phyloP scores from a whole-genome alignment of 2,888 invertebrate species.

The Cheilosia variabilis region DNA sequence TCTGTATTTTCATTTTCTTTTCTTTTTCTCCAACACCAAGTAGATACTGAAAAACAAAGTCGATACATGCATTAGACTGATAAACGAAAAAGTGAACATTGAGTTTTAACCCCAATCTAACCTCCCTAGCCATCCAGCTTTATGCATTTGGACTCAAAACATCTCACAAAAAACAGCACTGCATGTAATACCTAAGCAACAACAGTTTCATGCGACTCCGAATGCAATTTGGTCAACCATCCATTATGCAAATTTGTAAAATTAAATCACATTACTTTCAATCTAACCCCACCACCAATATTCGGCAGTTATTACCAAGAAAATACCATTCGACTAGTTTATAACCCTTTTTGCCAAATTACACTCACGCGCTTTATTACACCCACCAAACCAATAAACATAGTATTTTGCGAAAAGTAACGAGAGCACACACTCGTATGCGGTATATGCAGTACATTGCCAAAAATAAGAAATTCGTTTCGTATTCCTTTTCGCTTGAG shows the following conservation, averaged over 20 bases:
- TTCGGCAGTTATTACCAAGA: constrained; percentile 33
- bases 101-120: too few species aligned
- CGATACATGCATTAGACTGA: too few species aligned
- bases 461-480: neutral
- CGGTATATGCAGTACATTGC: neutral
- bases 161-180: neutral
- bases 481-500: neutral
- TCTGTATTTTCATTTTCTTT: too few species aligned
- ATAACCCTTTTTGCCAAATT: constrained; percentile 64
- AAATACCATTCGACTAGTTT: constrained; percentile 27
- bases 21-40: too few species aligned
- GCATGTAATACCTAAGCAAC: neutral
- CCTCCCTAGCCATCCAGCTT: too few species aligned
- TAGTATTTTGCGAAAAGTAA: neutral
- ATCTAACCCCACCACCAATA: constrained; percentile 6
- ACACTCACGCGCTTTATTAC: constrained; percentile 45
- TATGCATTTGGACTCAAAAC: neutral
- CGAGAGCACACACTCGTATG: neutral
- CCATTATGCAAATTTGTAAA: constrained; percentile 54
- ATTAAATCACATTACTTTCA: constrained; percentile 20
- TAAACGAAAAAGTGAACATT: too few species aligned
- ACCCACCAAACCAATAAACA: constrained; percentile 8
- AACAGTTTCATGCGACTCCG: neutral
- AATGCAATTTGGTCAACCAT: constrained; percentile 26
- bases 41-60: too few species aligned